Evolutionary conservation across 64 coral and sea anemone species (phyloP).

Genomic region (Cladopsammia gracilis): DNA sequence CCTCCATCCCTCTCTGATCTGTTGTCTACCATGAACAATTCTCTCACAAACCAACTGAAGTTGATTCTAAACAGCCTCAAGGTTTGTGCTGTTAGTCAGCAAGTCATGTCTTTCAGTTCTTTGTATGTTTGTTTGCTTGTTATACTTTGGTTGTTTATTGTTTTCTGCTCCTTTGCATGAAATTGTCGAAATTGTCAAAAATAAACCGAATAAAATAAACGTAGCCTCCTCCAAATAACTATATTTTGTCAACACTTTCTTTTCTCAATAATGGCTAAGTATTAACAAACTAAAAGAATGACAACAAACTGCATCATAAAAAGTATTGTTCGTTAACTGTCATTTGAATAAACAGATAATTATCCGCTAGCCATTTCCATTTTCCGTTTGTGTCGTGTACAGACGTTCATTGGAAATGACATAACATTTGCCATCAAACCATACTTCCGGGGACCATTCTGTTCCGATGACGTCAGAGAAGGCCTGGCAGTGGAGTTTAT

Average conservation of each 20-base stretch:
- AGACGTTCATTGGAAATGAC: constrained; percentile 94
- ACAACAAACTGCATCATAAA: too few relatives aligned
- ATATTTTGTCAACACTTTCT: too few relatives aligned
- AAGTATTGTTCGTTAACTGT: too few relatives aligned
- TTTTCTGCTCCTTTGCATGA: too few relatives aligned
- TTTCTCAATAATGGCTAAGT: too few relatives aligned
- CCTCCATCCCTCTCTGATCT: constrained; percentile 74
- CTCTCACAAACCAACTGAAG: constrained; percentile 88
- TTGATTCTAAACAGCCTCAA: constrained; percentile 86
- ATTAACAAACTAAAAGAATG: too few relatives aligned
- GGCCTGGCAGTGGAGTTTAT: constrained; percentile 87
- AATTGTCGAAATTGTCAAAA: too few relatives aligned
- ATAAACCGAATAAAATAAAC: too few relatives aligned
- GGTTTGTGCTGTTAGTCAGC: constrained; percentile 20
- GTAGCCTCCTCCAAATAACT: too few relatives aligned
- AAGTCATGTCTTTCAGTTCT: neutral
- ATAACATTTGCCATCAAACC: constrained; percentile 96
- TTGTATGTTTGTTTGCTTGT: neutral
- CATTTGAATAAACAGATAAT: too few relatives aligned
- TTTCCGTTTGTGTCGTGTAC: neutral
- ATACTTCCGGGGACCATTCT: constrained; percentile 97
- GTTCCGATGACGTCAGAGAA: constrained; percentile 94
- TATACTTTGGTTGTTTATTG: too few relatives aligned
- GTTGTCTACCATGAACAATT: constrained; percentile 73
- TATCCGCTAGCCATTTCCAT: neutral